Base-by-base conservation (phyloP, 2,797 vertebrate species). In the Cuculus canorus region DNA sequence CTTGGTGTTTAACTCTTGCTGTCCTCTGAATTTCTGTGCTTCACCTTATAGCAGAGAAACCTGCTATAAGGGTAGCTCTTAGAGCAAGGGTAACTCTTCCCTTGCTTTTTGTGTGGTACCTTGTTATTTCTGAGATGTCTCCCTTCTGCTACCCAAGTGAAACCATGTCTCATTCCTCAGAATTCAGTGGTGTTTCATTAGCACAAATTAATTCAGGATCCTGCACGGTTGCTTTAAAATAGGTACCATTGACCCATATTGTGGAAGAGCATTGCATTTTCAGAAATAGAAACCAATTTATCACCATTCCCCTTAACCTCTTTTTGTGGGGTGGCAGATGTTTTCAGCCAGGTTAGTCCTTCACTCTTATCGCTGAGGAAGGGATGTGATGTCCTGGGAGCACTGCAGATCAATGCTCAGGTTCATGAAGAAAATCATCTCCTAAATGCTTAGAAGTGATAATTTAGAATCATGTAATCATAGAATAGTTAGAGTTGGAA, bases 71-170 rank as follows among this genome's bases (percentile, higher is more conserved):
- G 2, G 43, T 35, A 48, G 32, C 39, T 77, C 82, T 50, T 50
- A n/a, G n/a, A n/a, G 16, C n/a, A 48, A 8, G 0, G 2, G 43
- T 35, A 48, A 32, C 39, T 77, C 82, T 50, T 50, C 83, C 71
- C 76, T 96, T 85, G 60, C 28, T 54, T 88, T 86, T 47, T 95
- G 54, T 94, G 82, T 71, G 35, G 82, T 85, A 68, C 89, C 75
- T 90, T 84, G 60, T 90, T 93, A 60, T 95, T 96, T 96, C 84
- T 86, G 70, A 79, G 92, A 50, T 56, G 87, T 65, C 78, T 76
- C n/a, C 70, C 43, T 90, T 94, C 47, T 82, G 64, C 76, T 76
- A 14, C 63, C 35, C 60, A 41, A 53, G 54, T 61, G 63, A 63
- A 84, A 76, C 33, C n/a, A 3, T 90, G 48, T 72, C 83, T 88